These are phyloP conservation scores for Hyles vespertilio DNA, from an alignment of 1,140 invertebrate genomes.

Conservation along the genomic window DNA sequence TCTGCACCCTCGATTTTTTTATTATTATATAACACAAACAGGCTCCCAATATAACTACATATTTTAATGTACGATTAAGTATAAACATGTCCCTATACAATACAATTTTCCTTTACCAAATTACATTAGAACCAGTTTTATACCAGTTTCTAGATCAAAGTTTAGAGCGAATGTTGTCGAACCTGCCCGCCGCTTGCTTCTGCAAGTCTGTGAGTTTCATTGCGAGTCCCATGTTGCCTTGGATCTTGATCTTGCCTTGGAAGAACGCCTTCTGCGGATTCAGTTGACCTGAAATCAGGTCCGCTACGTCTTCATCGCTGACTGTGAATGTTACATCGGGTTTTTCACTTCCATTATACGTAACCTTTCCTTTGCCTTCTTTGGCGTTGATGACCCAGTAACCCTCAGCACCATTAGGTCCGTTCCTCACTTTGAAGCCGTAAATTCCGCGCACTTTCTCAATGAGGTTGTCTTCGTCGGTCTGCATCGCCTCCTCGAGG, in stretches of 20 bases:
- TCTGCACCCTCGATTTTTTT: background rate
- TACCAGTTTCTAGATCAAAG: constrained; percentile 74
- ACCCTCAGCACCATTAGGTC: constrained; percentile 83
- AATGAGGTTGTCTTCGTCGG: constrained; percentile 88
- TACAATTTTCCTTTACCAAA: constrained; percentile 36
- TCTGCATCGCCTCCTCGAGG: constrained; percentile 86
- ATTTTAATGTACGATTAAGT: background rate
- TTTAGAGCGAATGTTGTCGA: constrained; percentile 84
- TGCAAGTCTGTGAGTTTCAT: constrained; percentile 95
- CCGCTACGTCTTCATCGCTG: constrained; percentile 89
- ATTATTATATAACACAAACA: background rate
- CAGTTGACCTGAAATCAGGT: constrained; percentile 91
- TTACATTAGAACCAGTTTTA: constrained; percentile 21
- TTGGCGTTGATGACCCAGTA: constrained; percentile 95
- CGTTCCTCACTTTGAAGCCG: constrained; percentile 90
- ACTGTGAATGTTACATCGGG: constrained; percentile 95
- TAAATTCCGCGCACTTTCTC: constrained; percentile 91
- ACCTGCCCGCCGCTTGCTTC: constrained; percentile 82
- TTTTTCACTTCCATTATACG: constrained; percentile 88
- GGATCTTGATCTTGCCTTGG: constrained; percentile 96
- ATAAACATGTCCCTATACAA: constrained; percentile 30
- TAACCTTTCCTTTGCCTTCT: constrained; percentile 89
- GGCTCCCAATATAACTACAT: too few species aligned
- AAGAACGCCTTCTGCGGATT: constrained; percentile 98
- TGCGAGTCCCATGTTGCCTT: constrained; percentile 96